Percentiles rank a stretch among this genome's conserved stretches.
These are phyloP conservation scores for Corythaixoides concolor DNA, from an alignment of 2,113 vertebrate genomes.

Conservation along the genomic window DNA sequence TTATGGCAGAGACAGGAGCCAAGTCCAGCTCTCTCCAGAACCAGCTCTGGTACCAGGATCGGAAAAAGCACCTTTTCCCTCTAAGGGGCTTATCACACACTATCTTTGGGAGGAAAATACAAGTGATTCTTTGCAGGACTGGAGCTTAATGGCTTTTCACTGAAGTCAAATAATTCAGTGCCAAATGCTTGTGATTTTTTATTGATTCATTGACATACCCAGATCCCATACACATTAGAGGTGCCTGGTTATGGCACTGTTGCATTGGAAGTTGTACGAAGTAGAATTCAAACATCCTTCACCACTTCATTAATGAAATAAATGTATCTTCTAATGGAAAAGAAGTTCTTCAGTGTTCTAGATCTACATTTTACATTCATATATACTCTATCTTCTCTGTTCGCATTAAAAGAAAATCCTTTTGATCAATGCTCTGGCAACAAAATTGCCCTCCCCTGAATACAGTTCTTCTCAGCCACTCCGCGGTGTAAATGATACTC, in stretches of 20 bases:
- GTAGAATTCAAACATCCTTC: not conserved
- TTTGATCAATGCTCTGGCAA: constrained; percentile 34
- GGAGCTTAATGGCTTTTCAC: not conserved
- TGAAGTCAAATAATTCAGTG: not conserved
- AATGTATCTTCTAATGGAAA: not conserved
- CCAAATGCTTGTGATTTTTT: not conserved
- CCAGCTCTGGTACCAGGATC: not conserved
- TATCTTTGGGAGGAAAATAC: not conserved
- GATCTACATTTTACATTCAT: constrained; percentile 4
- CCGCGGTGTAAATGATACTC: constrained; percentile 23
- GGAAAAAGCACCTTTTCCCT: not conserved
- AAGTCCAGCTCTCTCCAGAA: not conserved
- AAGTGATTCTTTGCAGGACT: not conserved
- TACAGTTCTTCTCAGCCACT: not conserved
- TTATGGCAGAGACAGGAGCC: not conserved
- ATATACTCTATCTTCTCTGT: constrained; percentile 20
- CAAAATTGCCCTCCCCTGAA: not conserved
- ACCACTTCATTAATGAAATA: not conserved
- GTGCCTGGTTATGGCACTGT: not conserved
- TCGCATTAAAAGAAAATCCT: constrained; percentile 27
- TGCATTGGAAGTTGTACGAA: not conserved
- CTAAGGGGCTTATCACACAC: not conserved
- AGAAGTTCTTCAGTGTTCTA: not conserved
- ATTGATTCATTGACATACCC: not conserved
- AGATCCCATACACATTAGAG: not conserved